Conservation (phyloP, 2,113 vertebrate genomes). For the Lynx canadensis region DNA sequence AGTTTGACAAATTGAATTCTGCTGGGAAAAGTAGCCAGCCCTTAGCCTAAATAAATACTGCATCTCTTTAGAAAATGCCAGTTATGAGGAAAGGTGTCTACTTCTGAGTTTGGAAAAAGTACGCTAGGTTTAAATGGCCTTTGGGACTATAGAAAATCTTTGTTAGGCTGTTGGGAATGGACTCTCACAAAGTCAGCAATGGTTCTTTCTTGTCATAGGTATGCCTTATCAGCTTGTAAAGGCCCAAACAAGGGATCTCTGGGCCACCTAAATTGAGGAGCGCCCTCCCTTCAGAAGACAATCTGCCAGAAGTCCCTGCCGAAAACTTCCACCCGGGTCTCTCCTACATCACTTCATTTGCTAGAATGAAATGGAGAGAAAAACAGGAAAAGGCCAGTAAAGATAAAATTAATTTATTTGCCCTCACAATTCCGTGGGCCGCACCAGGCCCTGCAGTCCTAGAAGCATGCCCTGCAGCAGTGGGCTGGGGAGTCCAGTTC, state of each 20-base stretch:
- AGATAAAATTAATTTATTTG: conserved; percentile 87
- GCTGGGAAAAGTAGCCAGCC: not conserved
- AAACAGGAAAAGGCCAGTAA: conserved; percentile 72
- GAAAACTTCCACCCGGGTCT: not conserved
- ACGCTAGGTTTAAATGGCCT: conserved; percentile 42
- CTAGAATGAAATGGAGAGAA: conserved; percentile 58
- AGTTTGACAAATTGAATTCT: not conserved
- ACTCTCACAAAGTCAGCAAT: not conserved
- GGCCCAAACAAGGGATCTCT: not conserved
- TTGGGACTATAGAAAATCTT: not conserved
- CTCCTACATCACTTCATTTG: not conserved
- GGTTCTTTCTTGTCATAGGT: not conserved
- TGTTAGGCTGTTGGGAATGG: not conserved
- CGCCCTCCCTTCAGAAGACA: not conserved
- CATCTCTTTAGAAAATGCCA: conserved; percentile 41
- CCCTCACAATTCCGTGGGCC: conserved; percentile 61
- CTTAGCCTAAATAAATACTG: not conserved
- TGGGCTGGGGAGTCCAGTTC: conserved; percentile 37
- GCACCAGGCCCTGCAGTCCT: conserved; percentile 60
- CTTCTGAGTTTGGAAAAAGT: conserved; percentile 1
- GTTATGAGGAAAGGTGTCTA: not conserved
- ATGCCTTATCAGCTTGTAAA: not conserved
- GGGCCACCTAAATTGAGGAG: not conserved
- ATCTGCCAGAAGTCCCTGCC: not conserved
- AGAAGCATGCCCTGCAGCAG: conserved; percentile 33